Evolutionary conservation across 2,113 vertebrate genomes (phyloP).

Genomic region (Butorides virescens): DNA sequence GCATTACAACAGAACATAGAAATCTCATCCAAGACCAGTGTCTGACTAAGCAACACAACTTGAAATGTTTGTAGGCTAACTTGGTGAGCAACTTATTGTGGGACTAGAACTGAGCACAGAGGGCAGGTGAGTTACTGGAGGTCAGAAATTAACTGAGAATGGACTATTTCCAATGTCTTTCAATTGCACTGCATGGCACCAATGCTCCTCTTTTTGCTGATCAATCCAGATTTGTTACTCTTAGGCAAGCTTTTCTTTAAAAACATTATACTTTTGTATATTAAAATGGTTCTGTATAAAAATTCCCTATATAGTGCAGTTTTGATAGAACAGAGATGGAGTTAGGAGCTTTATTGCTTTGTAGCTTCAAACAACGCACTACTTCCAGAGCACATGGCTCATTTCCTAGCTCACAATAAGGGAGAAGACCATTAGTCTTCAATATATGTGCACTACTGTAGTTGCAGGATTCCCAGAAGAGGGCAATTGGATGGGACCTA

Average conservation of each 20-base stretch:
- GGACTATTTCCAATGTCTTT: not conserved
- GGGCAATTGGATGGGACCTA: not conserved
- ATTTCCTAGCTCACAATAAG: not conserved
- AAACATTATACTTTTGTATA: not conserved
- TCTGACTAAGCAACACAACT: conserved; percentile 12
- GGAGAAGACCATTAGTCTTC: not conserved
- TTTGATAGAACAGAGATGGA: not conserved
- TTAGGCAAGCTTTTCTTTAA: not conserved
- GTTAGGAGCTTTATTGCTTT: conserved; percentile 14
- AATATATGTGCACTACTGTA: not conserved
- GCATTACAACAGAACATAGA: conserved; percentile 56
- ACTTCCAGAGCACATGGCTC: not conserved
- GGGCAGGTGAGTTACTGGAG: conserved; percentile 18
- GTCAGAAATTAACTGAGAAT: conserved; percentile 14
- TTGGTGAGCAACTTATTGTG: conserved; percentile 30
- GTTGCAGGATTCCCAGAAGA: not conserved
- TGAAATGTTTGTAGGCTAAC: not conserved
- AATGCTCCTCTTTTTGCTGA: not conserved
- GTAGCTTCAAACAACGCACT: conserved; percentile 2
- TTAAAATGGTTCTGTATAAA: not conserved
- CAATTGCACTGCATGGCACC: not conserved
- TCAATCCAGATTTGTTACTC: not conserved
- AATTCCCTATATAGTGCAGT: not conserved
- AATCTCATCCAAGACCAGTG: conserved; percentile 14
- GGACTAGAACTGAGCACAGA: conserved; percentile 19